Percentiles rank a stretch among this genome's conserved stretches.
Evolutionary conservation across 2,888 invertebrate species (phyloP).

Genomic region (Odontocolon sp.): DNA sequence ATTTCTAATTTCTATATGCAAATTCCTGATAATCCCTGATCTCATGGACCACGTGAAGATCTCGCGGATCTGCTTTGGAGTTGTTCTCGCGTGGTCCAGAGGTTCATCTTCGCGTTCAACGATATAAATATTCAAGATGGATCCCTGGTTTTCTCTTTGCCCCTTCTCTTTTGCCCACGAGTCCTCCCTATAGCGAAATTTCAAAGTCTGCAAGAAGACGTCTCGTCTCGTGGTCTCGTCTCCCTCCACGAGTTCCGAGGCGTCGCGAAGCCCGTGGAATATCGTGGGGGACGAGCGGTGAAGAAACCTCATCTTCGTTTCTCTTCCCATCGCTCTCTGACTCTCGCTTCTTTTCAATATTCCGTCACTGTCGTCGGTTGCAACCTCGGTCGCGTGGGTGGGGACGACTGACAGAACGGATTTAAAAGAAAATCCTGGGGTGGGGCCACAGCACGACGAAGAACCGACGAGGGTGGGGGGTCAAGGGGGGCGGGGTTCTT

Average conservation of each 20-base stretch:
- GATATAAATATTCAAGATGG: constrained; percentile 76
- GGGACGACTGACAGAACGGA: constrained; percentile 67
- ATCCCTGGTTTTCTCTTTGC: constrained; percentile 55
- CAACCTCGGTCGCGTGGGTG: constrained; percentile 53
- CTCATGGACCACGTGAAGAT: background rate
- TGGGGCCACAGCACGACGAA: constrained; percentile 50
- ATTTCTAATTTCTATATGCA: background rate
- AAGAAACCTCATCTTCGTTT: constrained; percentile 2
- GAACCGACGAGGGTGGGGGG: constrained; percentile 43
- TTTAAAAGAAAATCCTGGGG: constrained; percentile 69
- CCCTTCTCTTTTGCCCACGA: constrained; percentile 13
- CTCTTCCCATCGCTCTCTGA: constrained; percentile 38
- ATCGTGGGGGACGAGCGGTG: background rate
- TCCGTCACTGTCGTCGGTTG: background rate
- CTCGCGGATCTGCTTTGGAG: constrained; percentile 16
- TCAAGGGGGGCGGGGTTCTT: constrained; percentile 45
- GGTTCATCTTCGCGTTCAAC: constrained; percentile 44
- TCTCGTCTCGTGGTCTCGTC: constrained; percentile 12
- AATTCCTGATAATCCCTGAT: background rate
- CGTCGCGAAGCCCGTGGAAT: constrained; percentile 32
- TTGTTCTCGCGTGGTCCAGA: constrained; percentile 59
- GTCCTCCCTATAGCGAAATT: constrained; percentile 37
- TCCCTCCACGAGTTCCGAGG: constrained; percentile 19
- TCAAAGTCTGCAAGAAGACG: constrained; percentile 33
- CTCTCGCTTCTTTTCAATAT: constrained; percentile 10